phyloP scores from a whole-genome alignment of 2,797 vertebrate species.

The Cottoperca gobio region DNA sequence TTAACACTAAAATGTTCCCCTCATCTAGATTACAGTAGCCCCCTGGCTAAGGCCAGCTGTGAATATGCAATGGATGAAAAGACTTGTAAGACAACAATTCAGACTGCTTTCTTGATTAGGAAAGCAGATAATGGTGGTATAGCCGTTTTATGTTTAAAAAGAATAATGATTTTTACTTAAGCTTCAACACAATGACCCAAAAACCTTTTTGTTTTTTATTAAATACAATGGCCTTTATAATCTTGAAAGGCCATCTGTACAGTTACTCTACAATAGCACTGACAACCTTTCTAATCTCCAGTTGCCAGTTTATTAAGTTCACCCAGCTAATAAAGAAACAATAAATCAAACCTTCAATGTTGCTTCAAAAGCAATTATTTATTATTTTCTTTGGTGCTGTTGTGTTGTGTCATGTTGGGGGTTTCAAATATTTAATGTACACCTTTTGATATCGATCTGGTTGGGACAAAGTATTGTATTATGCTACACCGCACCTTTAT shows the following conservation, averaged over 20 bases:
- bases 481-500: not conserved
- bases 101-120: not conserved
- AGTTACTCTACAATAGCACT: not conserved
- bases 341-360: not conserved
- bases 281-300: not conserved
- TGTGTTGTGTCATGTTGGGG: not conserved
- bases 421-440: not conserved
- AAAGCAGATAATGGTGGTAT: not conserved
- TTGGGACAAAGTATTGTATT: constrained; percentile 5
- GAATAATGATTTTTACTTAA: not conserved
- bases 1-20: constrained; percentile 30
- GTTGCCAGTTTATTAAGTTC: not conserved
- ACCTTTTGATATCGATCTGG: not conserved
- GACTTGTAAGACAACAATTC: not conserved
- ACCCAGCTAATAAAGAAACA: not conserved
- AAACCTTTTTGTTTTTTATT: not conserved
- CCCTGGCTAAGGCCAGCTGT: constrained; percentile 5
- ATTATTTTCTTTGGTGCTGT: not conserved
- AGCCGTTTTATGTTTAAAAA: not conserved
- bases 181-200: not conserved
- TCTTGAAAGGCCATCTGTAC: not conserved
- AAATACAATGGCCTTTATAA: not conserved
- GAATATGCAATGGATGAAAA: constrained; percentile 11
- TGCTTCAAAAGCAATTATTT: not conserved
- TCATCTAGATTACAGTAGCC: constrained; percentile 19